A percentile compares a stretch with the other conserved stretches of the same genome.
Evolutionary conservation across 2,113 vertebrate species (phyloP).

Genomic region (Parus major): DNA sequence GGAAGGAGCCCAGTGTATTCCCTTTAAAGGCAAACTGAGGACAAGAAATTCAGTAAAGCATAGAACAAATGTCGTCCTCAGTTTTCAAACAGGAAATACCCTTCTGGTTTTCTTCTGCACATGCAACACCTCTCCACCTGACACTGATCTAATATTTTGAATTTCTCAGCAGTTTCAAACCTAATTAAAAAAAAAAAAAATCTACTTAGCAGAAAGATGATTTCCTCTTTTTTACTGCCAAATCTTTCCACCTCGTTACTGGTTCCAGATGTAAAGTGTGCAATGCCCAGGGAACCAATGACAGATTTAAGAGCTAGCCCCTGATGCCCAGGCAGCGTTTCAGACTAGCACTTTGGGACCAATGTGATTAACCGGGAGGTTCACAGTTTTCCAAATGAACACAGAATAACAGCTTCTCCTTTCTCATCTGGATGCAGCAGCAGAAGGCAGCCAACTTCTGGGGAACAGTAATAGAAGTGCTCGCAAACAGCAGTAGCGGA

Average conservation of each 20-base stretch:
- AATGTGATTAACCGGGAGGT: not conserved
- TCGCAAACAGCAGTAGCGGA: not conserved
- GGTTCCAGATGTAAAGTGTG: not conserved
- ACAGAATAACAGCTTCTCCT: not conserved
- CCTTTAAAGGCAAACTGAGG: not conserved
- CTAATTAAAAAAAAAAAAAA: not conserved
- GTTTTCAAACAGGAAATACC: not conserved
- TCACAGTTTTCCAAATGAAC: constrained; percentile 12
- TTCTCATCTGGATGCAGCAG: not conserved
- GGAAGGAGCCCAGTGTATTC: not conserved
- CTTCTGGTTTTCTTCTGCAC: not conserved
- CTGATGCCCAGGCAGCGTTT: not conserved
- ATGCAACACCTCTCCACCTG: not conserved
- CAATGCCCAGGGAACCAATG: not conserved
- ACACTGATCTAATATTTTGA: not conserved
- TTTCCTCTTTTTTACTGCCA: not conserved
- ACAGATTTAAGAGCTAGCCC: constrained; percentile 20
- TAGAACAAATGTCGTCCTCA: not conserved
- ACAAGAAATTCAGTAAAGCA: not conserved
- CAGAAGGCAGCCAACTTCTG: not conserved
- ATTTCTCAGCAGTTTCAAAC: not conserved
- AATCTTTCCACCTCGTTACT: not conserved
- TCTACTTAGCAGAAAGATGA: not conserved
- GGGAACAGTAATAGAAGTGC: not conserved
- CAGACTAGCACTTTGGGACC: not conserved